Evolutionary conservation across 2,797 vertebrate genomes (phyloP).

Genomic region (Oreortyx pictus): DNA sequence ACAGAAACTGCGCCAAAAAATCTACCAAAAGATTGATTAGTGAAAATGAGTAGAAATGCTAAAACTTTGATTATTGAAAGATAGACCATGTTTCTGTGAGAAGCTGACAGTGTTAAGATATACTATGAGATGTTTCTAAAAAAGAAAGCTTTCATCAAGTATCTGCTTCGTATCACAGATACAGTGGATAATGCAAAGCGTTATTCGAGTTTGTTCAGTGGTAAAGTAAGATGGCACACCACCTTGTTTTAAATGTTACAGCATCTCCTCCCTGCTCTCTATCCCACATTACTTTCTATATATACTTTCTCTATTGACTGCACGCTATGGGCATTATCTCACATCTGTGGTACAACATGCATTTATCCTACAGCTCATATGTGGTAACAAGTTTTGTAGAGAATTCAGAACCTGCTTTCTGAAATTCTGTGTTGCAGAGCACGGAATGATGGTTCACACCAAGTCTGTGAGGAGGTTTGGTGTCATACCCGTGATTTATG

Average conservation of each 20-base stretch:
- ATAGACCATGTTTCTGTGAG: background rate
- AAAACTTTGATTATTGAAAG: background rate
- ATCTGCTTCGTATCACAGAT: background rate
- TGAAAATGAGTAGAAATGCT: background rate
- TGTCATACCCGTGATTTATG: slow-evolving; percentile 69
- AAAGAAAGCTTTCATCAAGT: background rate
- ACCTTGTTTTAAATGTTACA: background rate
- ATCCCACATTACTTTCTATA: slow-evolving; percentile 4
- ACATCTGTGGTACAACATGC: slow-evolving; percentile 74
- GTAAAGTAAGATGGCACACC: background rate
- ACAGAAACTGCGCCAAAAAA: background rate
- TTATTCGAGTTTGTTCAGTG: background rate
- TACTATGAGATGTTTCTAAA: background rate
- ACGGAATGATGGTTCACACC: slow-evolving; percentile 70
- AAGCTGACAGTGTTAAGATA: background rate
- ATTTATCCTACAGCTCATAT: slow-evolving; percentile 69
- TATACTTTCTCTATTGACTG: background rate
- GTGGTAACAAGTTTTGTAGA: slow-evolving; percentile 73
- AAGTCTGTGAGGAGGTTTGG: slow-evolving; percentile 67
- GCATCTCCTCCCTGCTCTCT: background rate
- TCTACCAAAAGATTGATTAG: background rate
- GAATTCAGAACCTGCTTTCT: slow-evolving; percentile 54
- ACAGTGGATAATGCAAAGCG: background rate
- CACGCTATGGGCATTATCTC: slow-evolving; percentile 75
- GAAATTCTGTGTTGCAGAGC: slow-evolving; percentile 67